Evolutionary conservation across 2,888 invertebrate genomes (phyloP), one percentile per base, ranked within the genome.

Genomic region (Zygogramma bicolorata): DNA sequence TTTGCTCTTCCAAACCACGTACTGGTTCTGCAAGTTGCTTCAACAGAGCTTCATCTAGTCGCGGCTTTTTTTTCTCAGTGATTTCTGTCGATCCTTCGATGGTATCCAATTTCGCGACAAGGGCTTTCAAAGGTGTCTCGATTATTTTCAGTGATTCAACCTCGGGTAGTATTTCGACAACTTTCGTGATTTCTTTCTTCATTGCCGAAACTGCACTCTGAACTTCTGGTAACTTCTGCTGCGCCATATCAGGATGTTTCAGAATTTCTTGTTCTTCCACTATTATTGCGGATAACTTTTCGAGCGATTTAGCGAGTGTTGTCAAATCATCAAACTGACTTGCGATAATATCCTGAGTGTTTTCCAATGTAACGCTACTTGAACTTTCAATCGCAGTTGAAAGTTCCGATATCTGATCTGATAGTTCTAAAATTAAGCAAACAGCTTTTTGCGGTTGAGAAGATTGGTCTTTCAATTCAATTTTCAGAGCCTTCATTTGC

Each of bases 381-480:
- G n/a, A n/a, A n/a, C n/a, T n/a, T n/a, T n/a, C n/a, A n/a, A 77
- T 20, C 18, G 69, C 38, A 49, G 46, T 49, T 29, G 65, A 15
- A 5, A 78, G 34, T 20, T 69, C 42, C 22, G 49, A 25, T 22
- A 80, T 40, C 27, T 74, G 65, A 38, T 75, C 66, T 31, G 66
- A 40, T 18, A 77, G 68, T 69, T 77, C 68, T 38, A 76, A 25
- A 40, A 79, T 59, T 46, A 75, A 68, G 22, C 71, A 20, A 49
- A 73, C 34, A 46, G 70, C 73, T 15, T 58, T 6, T 1, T 66
- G 58, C 4, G 49, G 53, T 25, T 25, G 1, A n/a, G n/a, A 25
- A 3, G 49, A 15, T n/a, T 3, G 4, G 22, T 42, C 15, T 15
- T 38, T 7, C n/a, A 66, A 31, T 15, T 38, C 15, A 22, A 34